These are phyloP conservation scores for Heterohyrax brucei DNA, from an alignment of 2,797 vertebrate species.

Conservation along the genomic window DNA sequence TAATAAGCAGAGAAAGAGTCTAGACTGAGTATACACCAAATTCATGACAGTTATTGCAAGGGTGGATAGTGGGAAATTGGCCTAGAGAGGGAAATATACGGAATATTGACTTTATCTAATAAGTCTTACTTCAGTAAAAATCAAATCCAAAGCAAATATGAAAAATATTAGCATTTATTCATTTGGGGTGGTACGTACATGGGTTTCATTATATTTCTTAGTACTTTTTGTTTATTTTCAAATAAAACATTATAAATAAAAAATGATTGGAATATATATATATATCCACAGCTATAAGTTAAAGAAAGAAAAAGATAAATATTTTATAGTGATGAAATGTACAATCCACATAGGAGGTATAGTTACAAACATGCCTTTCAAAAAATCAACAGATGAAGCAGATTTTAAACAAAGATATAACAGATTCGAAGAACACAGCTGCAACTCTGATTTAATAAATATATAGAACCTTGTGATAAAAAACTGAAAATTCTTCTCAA, in stretches of 20 bases:
- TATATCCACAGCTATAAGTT: not conserved
- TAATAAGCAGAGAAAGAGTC: not conserved
- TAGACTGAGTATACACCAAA: not conserved
- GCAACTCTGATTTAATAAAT: slow-evolving; percentile 15
- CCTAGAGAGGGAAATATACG: not conserved
- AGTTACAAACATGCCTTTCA: not conserved
- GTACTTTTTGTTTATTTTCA: slow-evolving; percentile 13
- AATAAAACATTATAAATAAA: slow-evolving; percentile 45
- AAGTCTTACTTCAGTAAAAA: slow-evolving; percentile 37
- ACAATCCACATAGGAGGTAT: too few species aligned
- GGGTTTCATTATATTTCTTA: slow-evolving; percentile 10
- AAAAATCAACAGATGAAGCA: slow-evolving; percentile 64
- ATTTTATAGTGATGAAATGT: not conserved
- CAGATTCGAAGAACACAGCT: slow-evolving; percentile 32
- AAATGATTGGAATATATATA: not conserved
- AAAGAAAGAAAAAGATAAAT: slow-evolving; percentile 3
- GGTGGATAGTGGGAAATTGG: not conserved
- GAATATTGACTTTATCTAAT: not conserved
- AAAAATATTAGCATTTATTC: slow-evolving; percentile 21
- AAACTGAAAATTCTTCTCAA: slow-evolving; percentile 41
- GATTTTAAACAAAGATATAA: slow-evolving; percentile 47
- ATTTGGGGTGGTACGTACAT: not conserved
- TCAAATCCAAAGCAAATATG: not conserved
- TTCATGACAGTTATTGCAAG: not conserved
- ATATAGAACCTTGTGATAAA: slow-evolving; percentile 21